Conservation (phyloP, 2,797 vertebrate genomes). For the Sebastes taczanowskii region DNA sequence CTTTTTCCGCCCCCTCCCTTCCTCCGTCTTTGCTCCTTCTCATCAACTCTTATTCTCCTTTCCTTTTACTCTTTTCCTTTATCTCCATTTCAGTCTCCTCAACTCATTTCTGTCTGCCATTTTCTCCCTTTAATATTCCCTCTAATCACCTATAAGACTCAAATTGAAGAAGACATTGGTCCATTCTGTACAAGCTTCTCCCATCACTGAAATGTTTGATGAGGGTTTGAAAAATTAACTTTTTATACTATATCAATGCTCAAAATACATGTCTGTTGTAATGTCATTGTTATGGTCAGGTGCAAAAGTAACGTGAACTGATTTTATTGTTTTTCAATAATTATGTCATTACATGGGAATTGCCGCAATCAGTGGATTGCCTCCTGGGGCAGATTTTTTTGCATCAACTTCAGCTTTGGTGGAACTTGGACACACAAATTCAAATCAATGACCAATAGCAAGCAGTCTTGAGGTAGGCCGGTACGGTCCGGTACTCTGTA, state of each 20-base stretch:
- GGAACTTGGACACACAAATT: background rate
- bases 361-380: background rate
- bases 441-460: background rate
- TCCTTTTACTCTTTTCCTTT: constrained; percentile 23
- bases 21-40: constrained; percentile 34
- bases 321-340: background rate
- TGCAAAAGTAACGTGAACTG: background rate
- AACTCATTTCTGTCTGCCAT: constrained; percentile 1
- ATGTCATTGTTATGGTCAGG: background rate
- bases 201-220: background rate
- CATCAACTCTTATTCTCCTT: constrained; percentile 28
- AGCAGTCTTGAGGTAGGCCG: background rate
- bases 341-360: background rate
- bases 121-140: constrained; percentile 30
- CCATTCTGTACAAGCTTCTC: background rate
- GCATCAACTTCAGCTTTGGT: background rate
- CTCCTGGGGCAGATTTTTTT: background rate
- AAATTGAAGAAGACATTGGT: constrained; percentile 9
- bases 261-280: background rate
- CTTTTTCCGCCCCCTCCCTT: constrained; percentile 35
- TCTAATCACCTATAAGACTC: constrained; percentile 25
- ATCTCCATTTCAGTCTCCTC: constrained; percentile 18
- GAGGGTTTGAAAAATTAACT: background rate
- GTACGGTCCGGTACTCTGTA: background rate
- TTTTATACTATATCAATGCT: background rate